These are phyloP conservation scores for Nomada ruficornis DNA, from an alignment of 2,888 invertebrate genomes.

Conservation along the genomic window DNA sequence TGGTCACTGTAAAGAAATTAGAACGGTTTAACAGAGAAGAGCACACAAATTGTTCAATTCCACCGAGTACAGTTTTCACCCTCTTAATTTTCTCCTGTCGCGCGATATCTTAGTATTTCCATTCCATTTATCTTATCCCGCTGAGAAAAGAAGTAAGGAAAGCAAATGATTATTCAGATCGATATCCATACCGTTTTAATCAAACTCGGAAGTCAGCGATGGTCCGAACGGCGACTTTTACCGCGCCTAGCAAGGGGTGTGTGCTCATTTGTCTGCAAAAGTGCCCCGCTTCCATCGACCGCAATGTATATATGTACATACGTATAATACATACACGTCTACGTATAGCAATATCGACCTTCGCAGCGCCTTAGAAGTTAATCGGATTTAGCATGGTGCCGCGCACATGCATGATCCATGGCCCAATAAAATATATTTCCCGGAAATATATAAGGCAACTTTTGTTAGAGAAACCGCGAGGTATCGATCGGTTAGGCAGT, in stretches of 20 bases:
- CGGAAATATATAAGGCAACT: conserved; percentile 53
- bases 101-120: too few species aligned
- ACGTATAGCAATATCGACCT: conserved; percentile 67
- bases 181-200: not conserved
- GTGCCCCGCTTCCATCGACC: conserved; percentile 40
- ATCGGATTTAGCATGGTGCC: conserved; percentile 67
- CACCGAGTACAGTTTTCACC: too few species aligned
- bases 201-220: not conserved
- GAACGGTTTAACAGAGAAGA: too few species aligned
- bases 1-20: too few species aligned
- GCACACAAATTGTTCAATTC: too few species aligned
- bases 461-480: conserved; percentile 40
- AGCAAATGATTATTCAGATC: too few species aligned
- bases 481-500: conserved; percentile 51
- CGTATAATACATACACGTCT: not conserved
- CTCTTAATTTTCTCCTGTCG: too few species aligned
- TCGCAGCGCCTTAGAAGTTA: conserved; percentile 68
- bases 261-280: conserved; percentile 46
- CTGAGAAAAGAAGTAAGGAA: too few species aligned
- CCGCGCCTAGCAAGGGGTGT: not conserved
- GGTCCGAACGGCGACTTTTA: conserved; percentile 24
- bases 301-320: not conserved
- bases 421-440: conserved; percentile 64
- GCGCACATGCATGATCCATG: conserved; percentile 59
- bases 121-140: too few species aligned